These are phyloP conservation scores for Chlamydotis undulata DNA, from an alignment of 2,113 vertebrate genomes.

Conservation along the genomic window DNA sequence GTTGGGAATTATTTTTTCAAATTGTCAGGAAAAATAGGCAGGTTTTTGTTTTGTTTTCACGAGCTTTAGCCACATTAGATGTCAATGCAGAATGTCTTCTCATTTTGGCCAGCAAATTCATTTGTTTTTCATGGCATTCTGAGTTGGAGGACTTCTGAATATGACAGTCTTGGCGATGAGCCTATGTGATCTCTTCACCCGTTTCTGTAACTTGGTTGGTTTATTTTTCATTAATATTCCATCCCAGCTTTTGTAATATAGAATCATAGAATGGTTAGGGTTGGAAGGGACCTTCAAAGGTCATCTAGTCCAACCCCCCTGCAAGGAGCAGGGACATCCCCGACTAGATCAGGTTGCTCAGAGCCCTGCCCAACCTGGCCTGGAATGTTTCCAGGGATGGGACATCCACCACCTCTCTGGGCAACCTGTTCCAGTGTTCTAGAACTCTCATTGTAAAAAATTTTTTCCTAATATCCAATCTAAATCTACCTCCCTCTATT, in stretches of 20 bases:
- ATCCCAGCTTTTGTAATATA: background rate
- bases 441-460: too few relatives aligned
- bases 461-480: too few relatives aligned
- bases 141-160: background rate
- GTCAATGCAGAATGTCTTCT: background rate
- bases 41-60: background rate
- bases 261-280: too few relatives aligned
- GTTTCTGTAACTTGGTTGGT: background rate
- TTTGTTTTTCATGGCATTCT: background rate
- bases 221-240: constrained; percentile 30
- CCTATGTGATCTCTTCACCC: background rate
- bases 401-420: too few relatives aligned
- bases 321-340: too few relatives aligned
- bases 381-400: too few relatives aligned
- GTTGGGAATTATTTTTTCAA: background rate
- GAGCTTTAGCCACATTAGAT: background rate
- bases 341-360: too few relatives aligned
- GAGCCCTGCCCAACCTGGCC: too few relatives aligned
- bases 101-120: background rate
- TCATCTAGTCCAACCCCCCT: too few relatives aligned
- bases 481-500: too few relatives aligned
- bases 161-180: background rate
- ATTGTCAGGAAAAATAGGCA: background rate
- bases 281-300: too few relatives aligned
- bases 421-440: too few relatives aligned